phyloP scores from a whole-genome alignment of 64 coral and sea anemone species.

The Montipora foliosa region DNA sequence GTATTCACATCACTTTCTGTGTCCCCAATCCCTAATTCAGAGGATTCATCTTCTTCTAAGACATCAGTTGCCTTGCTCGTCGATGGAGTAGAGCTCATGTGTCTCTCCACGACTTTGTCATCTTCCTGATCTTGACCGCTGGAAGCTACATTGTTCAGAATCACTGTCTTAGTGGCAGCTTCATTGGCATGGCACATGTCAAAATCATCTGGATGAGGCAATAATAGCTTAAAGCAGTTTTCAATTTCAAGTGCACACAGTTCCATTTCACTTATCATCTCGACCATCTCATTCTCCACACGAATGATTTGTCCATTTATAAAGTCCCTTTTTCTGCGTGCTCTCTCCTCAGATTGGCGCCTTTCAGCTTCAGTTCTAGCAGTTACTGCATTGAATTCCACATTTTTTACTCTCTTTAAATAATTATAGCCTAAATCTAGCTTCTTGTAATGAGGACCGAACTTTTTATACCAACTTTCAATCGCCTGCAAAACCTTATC shows the following conservation, averaged over 20 bases:
- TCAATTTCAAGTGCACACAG: constrained; percentile 85
- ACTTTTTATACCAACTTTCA: constrained; percentile 93
- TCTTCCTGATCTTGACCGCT: neutral
- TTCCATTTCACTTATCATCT: constrained; percentile 82
- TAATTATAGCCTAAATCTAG: constrained; percentile 82
- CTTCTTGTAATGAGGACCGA: constrained; percentile 93
- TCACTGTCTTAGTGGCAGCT: neutral
- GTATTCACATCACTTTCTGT: neutral
- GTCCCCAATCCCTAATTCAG: neutral
- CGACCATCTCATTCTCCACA: constrained; percentile 82
- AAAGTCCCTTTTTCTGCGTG: constrained; percentile 49
- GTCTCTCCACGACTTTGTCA: neutral
- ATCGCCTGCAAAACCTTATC: constrained; percentile 76
- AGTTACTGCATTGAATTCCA: constrained; percentile 70
- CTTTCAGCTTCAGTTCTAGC: constrained; percentile 69
- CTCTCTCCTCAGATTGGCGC: constrained; percentile 63
- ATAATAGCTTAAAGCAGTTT: constrained; percentile 93
- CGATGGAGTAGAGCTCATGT: neutral
- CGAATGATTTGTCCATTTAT: constrained; percentile 76
- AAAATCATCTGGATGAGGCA: constrained; percentile 96
- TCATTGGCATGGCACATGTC: constrained; percentile 41
- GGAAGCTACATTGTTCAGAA: neutral
- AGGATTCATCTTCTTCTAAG: neutral
- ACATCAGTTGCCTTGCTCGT: neutral
- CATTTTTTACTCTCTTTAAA: constrained; percentile 81